Base-by-base conservation (phyloP, 2,113 vertebrate species). In the Clarias magur region DNA sequence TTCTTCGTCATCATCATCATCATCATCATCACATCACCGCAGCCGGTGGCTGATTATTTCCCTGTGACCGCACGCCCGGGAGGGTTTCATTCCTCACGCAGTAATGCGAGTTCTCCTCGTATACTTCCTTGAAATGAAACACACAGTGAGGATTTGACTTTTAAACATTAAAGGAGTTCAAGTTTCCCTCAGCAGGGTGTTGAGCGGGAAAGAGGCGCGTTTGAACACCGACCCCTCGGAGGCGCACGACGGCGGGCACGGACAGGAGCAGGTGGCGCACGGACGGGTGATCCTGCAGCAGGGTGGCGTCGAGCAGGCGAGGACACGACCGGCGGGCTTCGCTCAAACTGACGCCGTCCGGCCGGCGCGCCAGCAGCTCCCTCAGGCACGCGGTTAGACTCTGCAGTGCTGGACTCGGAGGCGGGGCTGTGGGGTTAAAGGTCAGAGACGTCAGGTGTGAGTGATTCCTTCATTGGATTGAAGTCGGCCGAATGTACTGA, bases 261-360 rank as follows among this genome's bases (percentile, higher is more conserved):
- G 92, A 92, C 16, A n/a, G 21, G 38, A 92, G 79, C 60, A 91
- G 89, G 21, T 90, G 73, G 3, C 86, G 91, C 63, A 87, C 84
- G 12, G 90, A 92, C 1, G 84, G 60, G 57, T 83, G 87, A 7
- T 5, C 3, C 7, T 87, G 27, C 62, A 92, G 57, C 6, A 91
- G 21, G 8, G 13, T 34, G 2, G 86, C 59, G 19, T 91, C 30
- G 19, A 83, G 59, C 7, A 92, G 84, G 2, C 87, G 75, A 12
- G 84, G 86, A 19, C 91, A 91, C 30, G 56, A 62, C 60, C 80
- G 78, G 17, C 89, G 56, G 16, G 88, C 80, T 85, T 87, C 82
- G 15, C 62, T 70, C 80, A 91, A n/a, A 15, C 53, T 73, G 68
- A 91, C 1, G 1, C 92, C 89, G 0, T 86, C 5, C 16, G 87